Evolutionary conservation across 2,797 vertebrate species (phyloP), one percentile per base, ranked within the genome.

Genomic region (Anguilla obscura): DNA sequence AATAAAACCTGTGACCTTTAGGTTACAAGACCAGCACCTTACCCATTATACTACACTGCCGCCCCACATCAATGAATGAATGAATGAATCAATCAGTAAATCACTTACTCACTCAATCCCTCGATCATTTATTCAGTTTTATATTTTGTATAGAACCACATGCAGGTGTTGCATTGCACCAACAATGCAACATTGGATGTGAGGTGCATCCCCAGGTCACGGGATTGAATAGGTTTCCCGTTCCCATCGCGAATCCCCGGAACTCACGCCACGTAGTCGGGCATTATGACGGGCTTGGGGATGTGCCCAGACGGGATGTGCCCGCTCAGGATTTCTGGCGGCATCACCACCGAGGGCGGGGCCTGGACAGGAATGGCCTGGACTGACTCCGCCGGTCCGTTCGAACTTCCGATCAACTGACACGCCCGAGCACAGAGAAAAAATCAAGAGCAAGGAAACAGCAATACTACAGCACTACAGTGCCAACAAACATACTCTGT

Each of bases 191-290:
- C 4, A 18, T 21, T 5, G 14, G 79, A 6, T 33, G 10, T n/a
- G 2, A 24, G 40, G 45, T 50, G 45, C 18, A 18, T 36, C 12
- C 14, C 12, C 71, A 76, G 33, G 30, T 33, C 27, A 12, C 10
- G 14, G 36, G 36, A 45, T 1, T 45, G 3, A 45, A 5, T 18
- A 21, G 71, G 33, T 40, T 76, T 16, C 33, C 36, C 18, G 7
- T 14, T 45, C 21, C 76, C 36, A 80, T 80, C 40, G 48, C 40
- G 48, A 14, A 71, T 71, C 69, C n/a, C 24, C 84, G 30, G 21
- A 83, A 97, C 98, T 96, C 92, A 99, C 98, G 96, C 97, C 5
- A 99, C 94, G 30, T 99, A 99, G 93, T 99, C 98, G 0, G 98
- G 97, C 94, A 99, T 97, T 87, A 99, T 96, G 12, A 99, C 97